Conservation (phyloP, 2,888 invertebrate genomes). For the Leptinotarsa peninsularis region DNA sequence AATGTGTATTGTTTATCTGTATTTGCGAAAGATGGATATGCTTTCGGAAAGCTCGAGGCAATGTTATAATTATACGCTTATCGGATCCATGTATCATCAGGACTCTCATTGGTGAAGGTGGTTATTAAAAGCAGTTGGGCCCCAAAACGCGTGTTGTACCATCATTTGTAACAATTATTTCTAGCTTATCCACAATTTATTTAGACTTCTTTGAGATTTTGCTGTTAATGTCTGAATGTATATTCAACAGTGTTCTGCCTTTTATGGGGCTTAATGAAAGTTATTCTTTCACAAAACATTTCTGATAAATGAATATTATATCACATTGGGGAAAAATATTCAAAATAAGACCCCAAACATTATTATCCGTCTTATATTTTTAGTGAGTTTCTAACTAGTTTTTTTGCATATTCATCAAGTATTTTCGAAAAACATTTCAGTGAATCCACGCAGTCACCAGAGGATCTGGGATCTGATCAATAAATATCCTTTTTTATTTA, state of each 20-base stretch:
- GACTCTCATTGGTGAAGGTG: conserved; percentile 57
- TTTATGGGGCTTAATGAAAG: background rate
- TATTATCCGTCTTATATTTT: no score
- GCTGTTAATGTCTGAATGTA: conserved; percentile 26
- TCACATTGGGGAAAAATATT: no score
- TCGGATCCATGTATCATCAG: conserved; percentile 60
- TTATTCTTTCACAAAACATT: background rate
- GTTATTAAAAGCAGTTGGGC: conserved; percentile 61
- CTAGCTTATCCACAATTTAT: conserved; percentile 58
- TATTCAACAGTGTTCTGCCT: background rate
- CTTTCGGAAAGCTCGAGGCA: conserved; percentile 41
- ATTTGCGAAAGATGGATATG: conserved; percentile 47
- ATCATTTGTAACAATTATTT: conserved; percentile 66
- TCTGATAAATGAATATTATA: background rate
- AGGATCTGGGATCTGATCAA: no score
- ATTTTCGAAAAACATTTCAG: no score
- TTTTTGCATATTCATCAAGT: no score
- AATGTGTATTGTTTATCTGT: conserved; percentile 47
- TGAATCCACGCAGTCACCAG: no score
- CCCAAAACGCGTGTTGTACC: conserved; percentile 54
- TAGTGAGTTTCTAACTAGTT: no score
- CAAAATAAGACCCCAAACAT: no score
- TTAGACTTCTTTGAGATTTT: conserved; percentile 17
- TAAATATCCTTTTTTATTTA: no score
- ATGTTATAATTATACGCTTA: conserved; percentile 57